These are phyloP conservation scores for Pseudochirops corinnae DNA, from an alignment of 2,797 vertebrate genomes.

Conservation along the genomic window DNA sequence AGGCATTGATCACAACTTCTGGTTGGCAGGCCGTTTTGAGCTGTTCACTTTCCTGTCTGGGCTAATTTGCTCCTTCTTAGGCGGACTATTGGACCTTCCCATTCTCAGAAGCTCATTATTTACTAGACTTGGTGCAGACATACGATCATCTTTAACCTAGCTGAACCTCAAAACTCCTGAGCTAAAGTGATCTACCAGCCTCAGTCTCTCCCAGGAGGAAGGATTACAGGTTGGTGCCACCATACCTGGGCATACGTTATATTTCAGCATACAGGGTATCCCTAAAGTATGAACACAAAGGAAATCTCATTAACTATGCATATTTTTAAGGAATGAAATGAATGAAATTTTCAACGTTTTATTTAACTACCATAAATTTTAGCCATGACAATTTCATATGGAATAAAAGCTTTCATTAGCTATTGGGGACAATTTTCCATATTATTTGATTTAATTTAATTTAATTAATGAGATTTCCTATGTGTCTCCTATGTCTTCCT, in stretches of 20 bases:
- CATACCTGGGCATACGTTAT: background rate
- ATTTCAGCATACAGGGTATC: background rate
- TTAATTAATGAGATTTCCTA: too few relatives aligned
- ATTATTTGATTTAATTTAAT: too few relatives aligned
- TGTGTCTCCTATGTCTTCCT: too few relatives aligned
- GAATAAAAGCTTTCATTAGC: too few relatives aligned
- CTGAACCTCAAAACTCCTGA: background rate
- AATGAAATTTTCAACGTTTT: too few relatives aligned
- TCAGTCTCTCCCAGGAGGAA: background rate
- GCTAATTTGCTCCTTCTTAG: background rate
- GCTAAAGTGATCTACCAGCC: background rate
- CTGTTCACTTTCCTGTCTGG: background rate
- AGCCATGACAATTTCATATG: too few relatives aligned
- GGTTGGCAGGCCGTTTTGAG: background rate
- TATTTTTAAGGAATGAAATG: too few relatives aligned
- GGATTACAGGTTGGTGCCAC: background rate
- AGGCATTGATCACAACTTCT: background rate
- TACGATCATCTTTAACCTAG: background rate
- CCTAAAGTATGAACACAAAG: too few relatives aligned
- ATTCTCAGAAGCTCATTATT: background rate
- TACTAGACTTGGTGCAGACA: background rate
- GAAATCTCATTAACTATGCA: too few relatives aligned
- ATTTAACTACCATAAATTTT: too few relatives aligned
- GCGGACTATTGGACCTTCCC: background rate
- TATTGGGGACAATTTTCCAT: too few relatives aligned